Base-by-base conservation (phyloP, 2,888 invertebrate species). In the Copidosoma aretas region DNA sequence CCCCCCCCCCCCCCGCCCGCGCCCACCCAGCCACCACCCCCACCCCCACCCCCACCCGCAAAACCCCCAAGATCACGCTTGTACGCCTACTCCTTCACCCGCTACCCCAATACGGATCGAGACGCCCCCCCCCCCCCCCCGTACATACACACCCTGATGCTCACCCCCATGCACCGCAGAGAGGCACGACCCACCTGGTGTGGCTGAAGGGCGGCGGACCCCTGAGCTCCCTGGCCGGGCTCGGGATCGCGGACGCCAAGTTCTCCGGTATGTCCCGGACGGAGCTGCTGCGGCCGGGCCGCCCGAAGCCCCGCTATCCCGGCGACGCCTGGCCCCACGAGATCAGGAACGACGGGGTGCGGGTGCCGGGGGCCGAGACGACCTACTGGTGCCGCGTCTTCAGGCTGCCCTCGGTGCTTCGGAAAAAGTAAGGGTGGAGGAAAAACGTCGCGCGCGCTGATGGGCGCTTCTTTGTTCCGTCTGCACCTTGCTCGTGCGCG, bases 361-460 rank as follows among this genome's bases (percentile, higher is more conserved):
- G 88, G 70, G 91, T 99, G 4, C 98, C 98, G 0, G 86, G 86
- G 1, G 86, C 84, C 15, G 97, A 98, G 77, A 99, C 99, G 0
- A 98, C 97, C 0, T 99, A 99, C 81, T 99, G 98, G 98, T 99
- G 98, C 81, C 91, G 91, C 70, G 89, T 97, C 8, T 88, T 92
- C 61, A 91, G 91, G 78, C 83, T 99, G 17, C 94, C 96, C 0
- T 86, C 89, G 10, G 86, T 87, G 66, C 85, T 94, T 57, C 83
- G 77, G 10, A 77, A 86, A 69, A 89, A 90, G 77, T 95, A 94
- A 68, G 70, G 21, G n/a, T n/a, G n/a, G n/a, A n/a, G n/a, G n/a
- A n/a, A n/a, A n/a, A n/a, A n/a, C n/a, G 32, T 32, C 32, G 8
- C 32, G 32, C 32, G 8, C 32, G 8, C 32, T n/a, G n/a, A n/a